Base-by-base conservation (phyloP, 2,888 invertebrate genomes). In the Invenusta paracnida region DNA sequence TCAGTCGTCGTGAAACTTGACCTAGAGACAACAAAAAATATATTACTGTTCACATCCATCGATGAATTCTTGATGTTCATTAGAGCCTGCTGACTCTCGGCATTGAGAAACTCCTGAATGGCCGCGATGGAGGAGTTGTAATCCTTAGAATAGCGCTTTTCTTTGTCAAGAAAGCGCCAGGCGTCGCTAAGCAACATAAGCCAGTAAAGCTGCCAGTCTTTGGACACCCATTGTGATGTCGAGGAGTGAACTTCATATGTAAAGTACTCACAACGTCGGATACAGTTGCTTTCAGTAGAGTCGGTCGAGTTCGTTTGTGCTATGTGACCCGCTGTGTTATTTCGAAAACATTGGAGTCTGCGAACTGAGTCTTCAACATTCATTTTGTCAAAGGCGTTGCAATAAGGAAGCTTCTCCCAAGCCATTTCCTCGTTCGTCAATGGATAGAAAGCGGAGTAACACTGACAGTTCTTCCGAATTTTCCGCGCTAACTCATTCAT, bases 131-230 rank as follows among this genome's bases (percentile, higher is more conserved):
- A 29, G 1, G 29, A 29, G 25, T 27, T 28, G 67, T 84, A 67
- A 66, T 25, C 29, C 2, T 25, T 23, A 2, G 67, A 84, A 13
- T 17, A 66, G 2, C 48, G 66, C 23, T 67, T 25, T 11, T 29
- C 30, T 17, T 28, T 79, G 29, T 81, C 81, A 11, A 85, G 81
- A 29, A 27, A 81, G 1, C 0, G 23, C 79, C 73, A 85, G 1
- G 81, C 31, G 67, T 85, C 85, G 30, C 79, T 85, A 29, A 85
- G 30, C 5, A 25, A 83, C 85, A 85, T 85, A 25, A 85, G 79
- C 85, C 85, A 85, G 30, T 81, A 81, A 1, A 85, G 29, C 27
- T 85, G 73, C 85, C 85, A 85, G 28, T 79, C 30, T 28, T 23
- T 29, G 25, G 29, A 30, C 17, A 79, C 85, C 85, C 85, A 85